Evolutionary conservation across 2,888 invertebrate genomes (phyloP).

Genomic region (Acanthopleura granulata): DNA sequence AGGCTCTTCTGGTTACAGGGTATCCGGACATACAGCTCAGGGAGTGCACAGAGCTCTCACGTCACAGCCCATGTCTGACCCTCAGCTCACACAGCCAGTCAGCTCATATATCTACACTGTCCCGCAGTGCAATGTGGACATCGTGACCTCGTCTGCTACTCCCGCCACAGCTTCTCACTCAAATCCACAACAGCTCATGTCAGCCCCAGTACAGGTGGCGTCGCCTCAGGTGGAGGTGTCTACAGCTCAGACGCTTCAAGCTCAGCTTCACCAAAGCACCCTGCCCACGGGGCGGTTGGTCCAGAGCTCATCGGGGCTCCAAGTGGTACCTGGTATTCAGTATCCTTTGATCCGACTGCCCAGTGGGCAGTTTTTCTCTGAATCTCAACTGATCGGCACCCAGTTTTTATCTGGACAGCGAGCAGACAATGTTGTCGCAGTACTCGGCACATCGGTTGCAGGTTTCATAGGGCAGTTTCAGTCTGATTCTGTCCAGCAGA

Average conservation of each 20-base stretch:
- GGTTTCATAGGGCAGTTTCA: not conserved
- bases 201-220: not conserved
- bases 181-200: not conserved
- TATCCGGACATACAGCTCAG: too few relatives aligned
- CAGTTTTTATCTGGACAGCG: slow-evolving; percentile 14
- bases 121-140: too few relatives aligned
- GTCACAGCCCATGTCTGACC: too few relatives aligned
- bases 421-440: slow-evolving; percentile 10
- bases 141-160: too few relatives aligned
- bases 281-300: not conserved
- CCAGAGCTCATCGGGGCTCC: slow-evolving; percentile 11
- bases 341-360: slow-evolving; percentile 22
- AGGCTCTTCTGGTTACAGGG: too few relatives aligned
- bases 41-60: too few relatives aligned
- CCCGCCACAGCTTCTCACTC: too few relatives aligned
- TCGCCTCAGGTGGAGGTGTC: not conserved
- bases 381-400: slow-evolving; percentile 16
- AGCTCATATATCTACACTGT: too few relatives aligned
- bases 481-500: not conserved
- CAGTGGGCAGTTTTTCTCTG: not conserved
- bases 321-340: slow-evolving; percentile 18
- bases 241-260: not conserved
- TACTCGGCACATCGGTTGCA: not conserved
- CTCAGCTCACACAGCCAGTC: too few relatives aligned
- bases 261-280: not conserved